Conservation (phyloP, 2,797 vertebrate genomes). For the Allochrocebus solatus region DNA sequence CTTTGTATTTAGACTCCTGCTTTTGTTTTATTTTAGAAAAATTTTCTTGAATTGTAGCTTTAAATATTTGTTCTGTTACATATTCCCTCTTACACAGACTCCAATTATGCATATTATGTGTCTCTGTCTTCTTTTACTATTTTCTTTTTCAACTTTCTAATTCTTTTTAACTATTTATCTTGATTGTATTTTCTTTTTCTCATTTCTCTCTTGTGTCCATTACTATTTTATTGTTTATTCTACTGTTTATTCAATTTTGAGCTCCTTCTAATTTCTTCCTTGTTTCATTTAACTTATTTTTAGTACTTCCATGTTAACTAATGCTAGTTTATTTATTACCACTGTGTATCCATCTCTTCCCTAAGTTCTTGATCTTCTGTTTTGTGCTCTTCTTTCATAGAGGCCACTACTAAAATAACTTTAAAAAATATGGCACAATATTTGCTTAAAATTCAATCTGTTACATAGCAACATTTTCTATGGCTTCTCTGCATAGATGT, state of each 20-base stretch:
- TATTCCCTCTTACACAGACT: not conserved
- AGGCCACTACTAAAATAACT: not conserved
- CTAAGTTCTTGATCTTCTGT: not conserved
- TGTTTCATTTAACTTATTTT: not conserved
- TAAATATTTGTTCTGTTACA: not conserved
- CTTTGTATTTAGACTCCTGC: not conserved
- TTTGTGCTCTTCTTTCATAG: not conserved
- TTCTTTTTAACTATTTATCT: not conserved
- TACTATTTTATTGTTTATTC: not conserved
- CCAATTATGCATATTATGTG: not conserved
- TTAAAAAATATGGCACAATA: not conserved
- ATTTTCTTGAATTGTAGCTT: not conserved
- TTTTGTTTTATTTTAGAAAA: conserved; percentile 1
- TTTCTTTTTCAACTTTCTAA: not conserved
- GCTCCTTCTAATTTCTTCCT: not conserved
- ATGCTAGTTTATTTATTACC: not conserved
- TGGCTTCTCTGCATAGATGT: not conserved
- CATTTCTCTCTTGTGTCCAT: not conserved
- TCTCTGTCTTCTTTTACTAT: not conserved
- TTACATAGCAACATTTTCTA: not conserved
- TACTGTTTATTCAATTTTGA: not conserved
- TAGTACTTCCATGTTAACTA: not conserved
- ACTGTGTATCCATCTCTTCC: not conserved
- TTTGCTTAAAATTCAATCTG: not conserved
- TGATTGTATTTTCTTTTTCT: not conserved